A percentile compares a stretch with the other conserved stretches of the same genome.
Conservation (phyloP, 2,113 vertebrate genomes). For the Erythrolamprus reginae region DNA sequence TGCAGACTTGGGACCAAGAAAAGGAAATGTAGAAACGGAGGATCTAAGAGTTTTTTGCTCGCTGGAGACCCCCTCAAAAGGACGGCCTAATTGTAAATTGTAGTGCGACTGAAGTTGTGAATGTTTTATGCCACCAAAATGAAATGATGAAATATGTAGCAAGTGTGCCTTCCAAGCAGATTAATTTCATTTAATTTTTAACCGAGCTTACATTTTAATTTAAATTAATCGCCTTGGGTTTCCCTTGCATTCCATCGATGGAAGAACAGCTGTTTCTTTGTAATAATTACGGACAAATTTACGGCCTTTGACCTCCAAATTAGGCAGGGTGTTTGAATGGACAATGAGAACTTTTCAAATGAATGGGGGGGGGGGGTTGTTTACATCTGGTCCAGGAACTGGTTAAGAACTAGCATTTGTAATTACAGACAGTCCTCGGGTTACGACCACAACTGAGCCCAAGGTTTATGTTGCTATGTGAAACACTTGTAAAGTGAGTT, state of each 20-base stretch:
- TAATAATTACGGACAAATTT: neutral
- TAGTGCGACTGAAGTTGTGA: neutral
- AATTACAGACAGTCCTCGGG: neutral
- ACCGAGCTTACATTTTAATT: neutral
- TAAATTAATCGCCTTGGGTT: neutral
- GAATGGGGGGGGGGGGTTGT: neutral
- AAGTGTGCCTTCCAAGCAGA: neutral
- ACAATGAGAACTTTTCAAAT: neutral
- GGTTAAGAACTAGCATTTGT: neutral
- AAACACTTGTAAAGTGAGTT: no score
- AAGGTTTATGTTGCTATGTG: no score
- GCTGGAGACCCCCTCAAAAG: neutral
- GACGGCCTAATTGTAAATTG: neutral
- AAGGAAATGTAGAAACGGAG: neutral
- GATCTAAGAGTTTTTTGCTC: neutral
- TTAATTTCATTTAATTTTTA: neutral
- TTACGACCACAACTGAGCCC: no score
- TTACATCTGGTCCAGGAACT: neutral
- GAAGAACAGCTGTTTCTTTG: neutral
- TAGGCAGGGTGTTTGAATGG: neutral
- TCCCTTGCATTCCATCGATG: neutral
- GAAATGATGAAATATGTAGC: neutral
- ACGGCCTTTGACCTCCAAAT: neutral
- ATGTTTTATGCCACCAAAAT: neutral
- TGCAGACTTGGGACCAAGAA: neutral